Base-by-base conservation (phyloP, 2,888 invertebrate genomes). In the Diachrysia chrysitis region DNA sequence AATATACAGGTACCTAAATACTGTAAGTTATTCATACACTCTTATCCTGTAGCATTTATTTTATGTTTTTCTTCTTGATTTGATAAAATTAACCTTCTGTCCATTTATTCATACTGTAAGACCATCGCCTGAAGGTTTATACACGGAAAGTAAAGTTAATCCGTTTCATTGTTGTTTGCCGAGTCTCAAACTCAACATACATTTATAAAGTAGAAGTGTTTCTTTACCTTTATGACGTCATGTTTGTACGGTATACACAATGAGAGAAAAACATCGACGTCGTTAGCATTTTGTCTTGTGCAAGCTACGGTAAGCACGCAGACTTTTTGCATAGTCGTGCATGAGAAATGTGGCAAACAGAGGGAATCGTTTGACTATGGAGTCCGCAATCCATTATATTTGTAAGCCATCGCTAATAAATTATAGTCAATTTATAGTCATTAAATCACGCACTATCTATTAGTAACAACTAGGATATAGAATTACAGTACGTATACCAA, bases 81-180 rank as follows among this genome's bases (percentile, higher is more conserved):
- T 4, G 16, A 5, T 3, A 10, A 29, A 16, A 14, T 66, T 0
- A 10, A 7, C 6, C 25, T 69, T 79, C 76, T 61, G 23, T 9
- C 25, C 3, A 17, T 32, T 4, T 9, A 14, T 54, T 0, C n/a
- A 14, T 10, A 19, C 10, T 51, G 9, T 21, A 21, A 9, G 10
- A 7, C 35, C 17, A 16, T 16, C 35, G 58, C 61, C 71, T 48
- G 51, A 69, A 61, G 76, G 21, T 21, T 21, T 21, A 51, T 51
- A 72, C 54, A 56, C 73, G 61, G 48, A 37, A 78, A 69, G 56
- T 78, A 37, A 78, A 69, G 56, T 78, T 71, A 76, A 73, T 78
- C 64, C 70, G 67, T 72, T 70, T 69, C 70, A 78, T 83, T 83
- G 76, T 81, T 81, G 69, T 73, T 78, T 69, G 73, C 63, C 60